Base-by-base conservation (phyloP, 2,113 vertebrate species). In the Plecturocebus donacophilus region DNA sequence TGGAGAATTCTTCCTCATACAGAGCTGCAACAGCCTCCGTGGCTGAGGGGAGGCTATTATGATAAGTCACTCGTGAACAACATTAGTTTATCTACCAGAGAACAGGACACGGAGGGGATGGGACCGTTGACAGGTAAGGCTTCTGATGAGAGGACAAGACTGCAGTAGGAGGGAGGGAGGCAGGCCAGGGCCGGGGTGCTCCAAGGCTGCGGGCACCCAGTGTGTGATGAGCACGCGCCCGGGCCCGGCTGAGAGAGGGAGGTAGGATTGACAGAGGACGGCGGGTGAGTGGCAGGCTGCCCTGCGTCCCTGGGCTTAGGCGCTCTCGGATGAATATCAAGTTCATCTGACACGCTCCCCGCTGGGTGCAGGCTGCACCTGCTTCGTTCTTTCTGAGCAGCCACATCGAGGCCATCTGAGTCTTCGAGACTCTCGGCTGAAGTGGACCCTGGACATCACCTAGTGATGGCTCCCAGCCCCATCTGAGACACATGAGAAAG, bases 401-500 rank as follows among this genome's bases (percentile, higher is more conserved):
- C 19, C 4, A 10, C 21, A 19, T n/a, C 5, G 2, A n/a, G 13
- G 68, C 49, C 84, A 8, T 9, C n/a, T 8, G 52, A 52, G 45
- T 40, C 73, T 5, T 45, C 9, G 0, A 40, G 77, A 11, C 35
- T 64, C 4, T 0, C 64, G 1, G 8, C 84, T 54, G 32, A 20
- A 6, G 35, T 1, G 12, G 61, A 40, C n/a, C 52, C 45, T 32
- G 19, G 16, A 47, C 47, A 6, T 11, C 85, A 0, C 4, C 21
- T 8, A 16, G 38, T 25, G n/a, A 49, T 2, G 3, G n/a, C 0
- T 3, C 1, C 20, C 49, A 3, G 40, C 30, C 64, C n/a, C 47
- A 71, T 30, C 1, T 16, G 0, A 0, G 2, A 13, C 58, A 11
- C 11, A 2, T 0, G 4, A 49, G 19, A 58, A 70, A 42, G 76